phyloP scores from a whole-genome alignment of 1,140 invertebrate genomes.

The Drosophila ercepeae region DNA sequence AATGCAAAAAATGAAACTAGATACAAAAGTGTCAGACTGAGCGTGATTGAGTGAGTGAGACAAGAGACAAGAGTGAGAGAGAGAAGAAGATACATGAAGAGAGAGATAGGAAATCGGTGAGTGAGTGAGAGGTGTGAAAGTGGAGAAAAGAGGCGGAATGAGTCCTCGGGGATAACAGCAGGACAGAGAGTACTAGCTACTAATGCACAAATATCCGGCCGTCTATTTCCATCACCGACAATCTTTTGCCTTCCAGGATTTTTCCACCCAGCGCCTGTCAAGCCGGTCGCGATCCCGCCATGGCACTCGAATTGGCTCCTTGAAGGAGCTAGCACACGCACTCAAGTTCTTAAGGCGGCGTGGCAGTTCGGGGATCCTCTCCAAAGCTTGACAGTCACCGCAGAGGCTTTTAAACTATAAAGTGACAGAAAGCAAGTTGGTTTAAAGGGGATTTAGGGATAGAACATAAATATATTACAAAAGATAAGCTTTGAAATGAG shows the following conservation, averaged over 20 bases:
- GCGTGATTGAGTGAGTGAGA: slow-evolving; percentile 58
- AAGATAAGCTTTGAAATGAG: slow-evolving; percentile 45
- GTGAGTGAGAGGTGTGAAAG: slow-evolving; percentile 37
- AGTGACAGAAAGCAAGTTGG: background rate
- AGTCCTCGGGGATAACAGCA: slow-evolving; percentile 44
- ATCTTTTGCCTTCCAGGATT: slow-evolving; percentile 14
- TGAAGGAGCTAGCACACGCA: slow-evolving; percentile 36
- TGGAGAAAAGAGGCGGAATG: slow-evolving; percentile 22
- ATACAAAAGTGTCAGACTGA: slow-evolving; percentile 81
- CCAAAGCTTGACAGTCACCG: slow-evolving; percentile 30
- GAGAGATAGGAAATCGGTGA: slow-evolving; percentile 18
- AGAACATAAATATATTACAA: slow-evolving; percentile 77
- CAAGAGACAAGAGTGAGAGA: slow-evolving; percentile 15
- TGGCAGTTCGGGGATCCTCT: slow-evolving; percentile 56
- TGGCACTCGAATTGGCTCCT: slow-evolving; percentile 56
- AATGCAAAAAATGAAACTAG: slow-evolving; percentile 83
- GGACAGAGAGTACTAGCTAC: slow-evolving; percentile 32
- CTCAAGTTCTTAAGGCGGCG: slow-evolving; percentile 18
- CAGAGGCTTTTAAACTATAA: slow-evolving; percentile 25
- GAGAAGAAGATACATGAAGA: slow-evolving; percentile 12
- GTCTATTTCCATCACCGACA: background rate
- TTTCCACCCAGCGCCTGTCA: slow-evolving; percentile 19
- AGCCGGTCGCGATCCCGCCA: slow-evolving; percentile 43
- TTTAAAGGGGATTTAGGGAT: slow-evolving; percentile 6
- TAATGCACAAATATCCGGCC: slow-evolving; percentile 69